These are phyloP conservation scores for Hartigia nigra DNA, from an alignment of 2,888 invertebrate species.

Conservation along the genomic window DNA sequence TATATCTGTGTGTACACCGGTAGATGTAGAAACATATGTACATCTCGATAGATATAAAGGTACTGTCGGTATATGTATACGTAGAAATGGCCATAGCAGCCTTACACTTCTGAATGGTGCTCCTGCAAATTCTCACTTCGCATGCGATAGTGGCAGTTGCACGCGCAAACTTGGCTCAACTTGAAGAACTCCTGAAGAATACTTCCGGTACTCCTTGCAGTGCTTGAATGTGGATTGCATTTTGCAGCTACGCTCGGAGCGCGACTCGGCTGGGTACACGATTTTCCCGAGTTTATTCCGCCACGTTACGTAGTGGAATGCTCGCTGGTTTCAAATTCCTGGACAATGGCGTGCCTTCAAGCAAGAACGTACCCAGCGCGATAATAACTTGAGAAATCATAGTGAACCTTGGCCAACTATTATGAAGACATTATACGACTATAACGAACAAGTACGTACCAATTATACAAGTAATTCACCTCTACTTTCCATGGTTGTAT, in stretches of 20 bases:
- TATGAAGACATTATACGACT: not conserved
- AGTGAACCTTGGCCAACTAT: not conserved
- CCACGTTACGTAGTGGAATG: not conserved
- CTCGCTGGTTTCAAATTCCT: constrained; percentile 1
- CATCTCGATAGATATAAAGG: not conserved
- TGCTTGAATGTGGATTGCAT: constrained; percentile 3
- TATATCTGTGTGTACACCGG: not conserved
- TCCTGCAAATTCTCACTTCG: not conserved
- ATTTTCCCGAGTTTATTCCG: constrained; percentile 7
- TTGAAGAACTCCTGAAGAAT: constrained; percentile 8
- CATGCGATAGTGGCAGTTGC: not conserved
- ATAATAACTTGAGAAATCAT: not conserved
- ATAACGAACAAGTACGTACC: not conserved
- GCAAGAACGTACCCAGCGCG: not conserved
- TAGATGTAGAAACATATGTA: not conserved
- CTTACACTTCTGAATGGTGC: not conserved
- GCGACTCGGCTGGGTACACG: constrained; percentile 1
- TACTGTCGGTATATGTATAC: not conserved
- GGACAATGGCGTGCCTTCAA: not conserved
- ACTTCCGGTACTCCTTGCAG: not conserved
- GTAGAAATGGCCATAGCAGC: not conserved
- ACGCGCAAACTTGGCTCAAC: not conserved
- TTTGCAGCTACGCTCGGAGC: not conserved
- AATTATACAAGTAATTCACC: not conserved
- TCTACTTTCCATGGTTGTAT: not conserved